Base-by-base conservation (phyloP, 92 coral and sea anemone species). In the Heliopora coerulea region DNA sequence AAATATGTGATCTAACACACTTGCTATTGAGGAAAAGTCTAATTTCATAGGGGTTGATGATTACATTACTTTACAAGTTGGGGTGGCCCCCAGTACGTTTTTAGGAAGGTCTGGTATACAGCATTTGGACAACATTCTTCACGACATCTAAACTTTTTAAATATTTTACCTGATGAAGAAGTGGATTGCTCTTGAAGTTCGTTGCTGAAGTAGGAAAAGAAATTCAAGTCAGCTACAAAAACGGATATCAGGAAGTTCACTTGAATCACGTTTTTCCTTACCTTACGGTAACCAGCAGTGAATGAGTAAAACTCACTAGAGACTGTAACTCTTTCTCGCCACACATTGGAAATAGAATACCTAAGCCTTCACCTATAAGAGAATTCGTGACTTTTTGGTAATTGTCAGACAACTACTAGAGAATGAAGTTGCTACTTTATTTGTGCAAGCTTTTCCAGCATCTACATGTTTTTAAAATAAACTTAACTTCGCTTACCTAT, bases 281-380 rank as follows among this genome's bases (percentile, higher is more conserved):
- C 98, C 89, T 86, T 34, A 80, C 75, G 24, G 83, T 66, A 1
- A 81, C 39, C 54, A 90, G 65, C 31, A 83, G 46, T 4, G 97
- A 86, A 70, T 90, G 95, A n/a, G 85, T 84, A 65, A 95, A 95
- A 49, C 59, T 66, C n/a, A 91, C 76, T 42, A 89, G 49, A 41
- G 72, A 68, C 42, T 90, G 89, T 28, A 90, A 83, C 57, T 95
- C 99, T 59, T 83, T 91, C 24, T 90, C 97, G 28, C 84, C 86
- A 59, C 95, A 87, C 11, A 68, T 49, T 54, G 68, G 73, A 49
- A 95, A 80, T 2, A 95, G 82, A 18, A 31, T 82, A 29, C 79
- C 62, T 56, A 88, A 90, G 15, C 99, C 99, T 58, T 85, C 88
- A 52, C 88, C 96, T 91, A 68, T 10, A 59, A 54, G 49, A 69